phyloP scores from a whole-genome alignment of 2,113 vertebrate species.

The Saccopteryx leptura region DNA sequence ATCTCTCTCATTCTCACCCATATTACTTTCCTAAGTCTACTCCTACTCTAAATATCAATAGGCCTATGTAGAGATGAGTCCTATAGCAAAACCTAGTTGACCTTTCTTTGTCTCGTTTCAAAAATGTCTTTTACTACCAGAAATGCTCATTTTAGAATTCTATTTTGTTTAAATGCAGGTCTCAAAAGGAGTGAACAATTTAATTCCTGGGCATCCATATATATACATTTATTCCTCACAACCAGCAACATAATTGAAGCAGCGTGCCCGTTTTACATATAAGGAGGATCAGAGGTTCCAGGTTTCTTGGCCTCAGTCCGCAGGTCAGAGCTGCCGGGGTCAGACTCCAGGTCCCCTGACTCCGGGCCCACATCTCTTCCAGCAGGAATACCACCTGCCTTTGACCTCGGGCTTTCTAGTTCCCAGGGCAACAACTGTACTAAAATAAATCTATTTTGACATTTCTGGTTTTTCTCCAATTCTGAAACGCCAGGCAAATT shows the following conservation, averaged over 20 bases:
- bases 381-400: not conserved
- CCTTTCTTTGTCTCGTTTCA: not conserved
- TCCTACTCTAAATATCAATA: not conserved
- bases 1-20: not conserved
- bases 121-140: not conserved
- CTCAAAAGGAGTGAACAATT: slow-evolving; percentile 13
- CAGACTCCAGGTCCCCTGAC: not conserved
- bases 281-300: not conserved
- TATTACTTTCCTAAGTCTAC: not conserved
- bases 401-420: not conserved
- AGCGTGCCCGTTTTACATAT: not conserved
- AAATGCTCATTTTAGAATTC: slow-evolving; percentile 10
- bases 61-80: not conserved
- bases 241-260: not conserved
- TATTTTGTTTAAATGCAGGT: not conserved
- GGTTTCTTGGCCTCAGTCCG: not conserved
- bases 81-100: not conserved
- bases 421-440: not conserved
- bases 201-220: not conserved
- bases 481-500: not conserved
- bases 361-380: not conserved
- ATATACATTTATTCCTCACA: not conserved
- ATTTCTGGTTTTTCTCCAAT: not conserved
- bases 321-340: not conserved
- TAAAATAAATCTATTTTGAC: not conserved